Base-by-base conservation (phyloP, 2,888 invertebrate genomes). In the Scaptomyza polygonia region DNA sequence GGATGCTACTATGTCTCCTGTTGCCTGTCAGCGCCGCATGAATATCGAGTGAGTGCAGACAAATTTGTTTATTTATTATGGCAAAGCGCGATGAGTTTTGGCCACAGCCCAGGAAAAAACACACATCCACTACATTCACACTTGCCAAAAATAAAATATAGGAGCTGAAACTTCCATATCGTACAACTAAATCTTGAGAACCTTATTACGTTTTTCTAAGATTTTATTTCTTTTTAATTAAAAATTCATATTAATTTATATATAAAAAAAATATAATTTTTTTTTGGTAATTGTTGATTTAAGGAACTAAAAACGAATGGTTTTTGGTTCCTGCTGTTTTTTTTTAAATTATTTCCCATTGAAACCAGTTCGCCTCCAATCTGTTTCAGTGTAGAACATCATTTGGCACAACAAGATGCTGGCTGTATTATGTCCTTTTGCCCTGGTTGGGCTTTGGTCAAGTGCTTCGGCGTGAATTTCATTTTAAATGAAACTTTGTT, bases 1-100 rank as follows among this genome's bases (percentile, higher is more conserved):
- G 88, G 81, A 80, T 64, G 74, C 16, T 9, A 32, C 16, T 9
- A 32, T 67, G 47, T 40, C 66, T 67, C 67, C 67, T 67, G 72
- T 70, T 72, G 74, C 61, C 72, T 88, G 85, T 85, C 88, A 88
- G 69, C 88, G 76, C 68, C 51, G 61, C 79, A 67, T 72, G 78
- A 72, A 86, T 86, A 79, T 88, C 79, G 68, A 86, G 66, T 61
- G 79, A 79, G 69, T 64, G 80, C 70, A 79, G 85, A 81, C 88
- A 86, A 88, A 88, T 85, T 88, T 85, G 85, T 88, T 85, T 88
- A 85, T 85, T 85, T 85, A 88, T 85, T 85, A 88, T 83, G 76
- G 78, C 76, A 72, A 68, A 78, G 72, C 77, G 71, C 68, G 67
- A 65, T 54, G 67, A 69, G 67, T 55, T 59, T 57, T 25, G 72